Evolutionary conservation across 2,797 vertebrate species (phyloP), one percentile per base, ranked within the genome.

Genomic region (Mormyrus hasselquistii): DNA sequence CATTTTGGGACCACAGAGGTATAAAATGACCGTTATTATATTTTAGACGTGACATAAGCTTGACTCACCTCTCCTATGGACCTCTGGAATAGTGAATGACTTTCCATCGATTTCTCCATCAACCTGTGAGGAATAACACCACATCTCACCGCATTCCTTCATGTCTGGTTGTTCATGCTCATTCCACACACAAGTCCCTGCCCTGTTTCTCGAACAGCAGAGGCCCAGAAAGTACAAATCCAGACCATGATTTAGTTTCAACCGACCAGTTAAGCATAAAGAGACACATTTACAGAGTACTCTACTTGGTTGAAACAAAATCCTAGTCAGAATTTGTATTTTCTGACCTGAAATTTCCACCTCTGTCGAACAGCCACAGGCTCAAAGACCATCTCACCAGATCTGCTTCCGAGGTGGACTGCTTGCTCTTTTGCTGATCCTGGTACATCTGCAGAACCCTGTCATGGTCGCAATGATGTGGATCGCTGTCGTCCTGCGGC

Each of bases 361-460:
- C 10, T 29, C 10, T 19, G n/a, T 9, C 19, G 8, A 34, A 34
- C 29, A 34, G 49, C 19, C 44, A 29, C 22, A 19, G 44, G 2
- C 52, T 6, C 29, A n/a, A 19, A 38, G 34, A 44, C 76, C 2
- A 5, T 91, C 94, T 94, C 91, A 97, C 97, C 96, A 97, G 94
- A 38, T 97, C 95, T 4, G 90, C 87, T 62, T 94, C 94, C 0
- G 95, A 97, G 4, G 55, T 65, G 0, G 95, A 95, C 22, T 94
- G 92, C 7, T 92, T 93, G 83, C 91, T 90, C 88, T 93, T 95
- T 91, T 22, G 94, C 53, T 96, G 95, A 19, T 93, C 92, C 59
- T 96, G 95, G 90, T 95, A 97, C 94, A 96, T 94, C 93, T 97
- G 95, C 89, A 97, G 90, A 86, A 96, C 96, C 25, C 87, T 93